Evolutionary conservation across 2,113 vertebrate species (phyloP), one percentile per base, ranked within the genome.

Genomic region (Embiotoca jacksoni): DNA sequence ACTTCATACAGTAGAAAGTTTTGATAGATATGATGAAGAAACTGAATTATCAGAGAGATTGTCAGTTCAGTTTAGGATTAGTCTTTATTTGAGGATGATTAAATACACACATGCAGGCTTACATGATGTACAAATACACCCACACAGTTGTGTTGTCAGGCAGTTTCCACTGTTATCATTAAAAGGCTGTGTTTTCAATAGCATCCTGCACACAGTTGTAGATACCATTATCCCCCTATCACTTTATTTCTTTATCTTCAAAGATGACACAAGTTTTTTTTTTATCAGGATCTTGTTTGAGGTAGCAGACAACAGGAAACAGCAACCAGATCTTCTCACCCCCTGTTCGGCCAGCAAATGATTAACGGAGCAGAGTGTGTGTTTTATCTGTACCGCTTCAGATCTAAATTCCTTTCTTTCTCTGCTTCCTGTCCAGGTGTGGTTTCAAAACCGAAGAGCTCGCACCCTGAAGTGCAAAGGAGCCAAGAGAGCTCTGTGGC

Each of bases 391-490:
- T 62, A 23, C 23, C 10, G 13, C 39, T 59, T 41, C 66, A 1
- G 66, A 63, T 50, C 56, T 75, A 63, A 79, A 16, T 39, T 49
- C 39, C 7, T 60, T 59, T 54, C 36, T 65, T 49, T 72, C 5
- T 75, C n/a, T 67, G 7, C 53, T 82, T 82, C 71, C 52, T n/a
- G 3, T 63, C 65, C 88, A 95, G 94, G 94, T 95, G 36, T 95
- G 94, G 94, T 95, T 95, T 64, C 94, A 95, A 74, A 95, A 95
- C 86, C 85, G 92, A 54, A 91, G 94, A 78, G 94, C 94, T 85
- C 92, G 94, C 41, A 94, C 92, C 2, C 70, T 94, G 66, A 95
- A 95, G 84, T 89, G 86, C 74, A 93, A 92, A 81, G 90, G 86
- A 23, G 72, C 84, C 37, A 94, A 91, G 58, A 94, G 93, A 70